phyloP scores from a whole-genome alignment of 2,888 invertebrate species.

The Ophonus ardosiacus region DNA sequence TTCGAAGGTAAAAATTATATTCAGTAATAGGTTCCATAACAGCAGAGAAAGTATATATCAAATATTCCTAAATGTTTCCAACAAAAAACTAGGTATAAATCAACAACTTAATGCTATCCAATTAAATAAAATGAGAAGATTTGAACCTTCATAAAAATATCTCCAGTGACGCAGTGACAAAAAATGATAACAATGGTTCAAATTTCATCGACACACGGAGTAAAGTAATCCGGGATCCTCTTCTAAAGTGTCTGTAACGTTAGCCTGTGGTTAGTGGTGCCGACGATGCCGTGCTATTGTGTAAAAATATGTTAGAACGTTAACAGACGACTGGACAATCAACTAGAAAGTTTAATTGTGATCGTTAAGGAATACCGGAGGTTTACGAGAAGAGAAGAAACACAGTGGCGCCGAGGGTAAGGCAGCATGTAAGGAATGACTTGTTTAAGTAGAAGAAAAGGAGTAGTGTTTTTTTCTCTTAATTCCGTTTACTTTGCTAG shows the following conservation, averaged over 20 bases:
- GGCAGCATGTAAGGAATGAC: background rate
- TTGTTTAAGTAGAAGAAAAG: no score
- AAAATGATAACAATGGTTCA: constrained; percentile 48
- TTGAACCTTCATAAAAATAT: constrained; percentile 43
- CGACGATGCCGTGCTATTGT: constrained; percentile 34
- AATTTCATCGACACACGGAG: constrained; percentile 46
- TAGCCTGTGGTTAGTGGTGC: constrained; percentile 31
- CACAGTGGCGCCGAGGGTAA: constrained; percentile 1
- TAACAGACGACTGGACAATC: constrained; percentile 53
- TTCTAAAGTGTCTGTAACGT: constrained; percentile 50
- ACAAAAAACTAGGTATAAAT: constrained; percentile 6
- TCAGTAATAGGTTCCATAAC: background rate
- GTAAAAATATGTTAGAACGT: constrained; percentile 47
- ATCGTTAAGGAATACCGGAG: constrained; percentile 61
- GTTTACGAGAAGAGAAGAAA: constrained; percentile 23
- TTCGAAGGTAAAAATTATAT: background rate
- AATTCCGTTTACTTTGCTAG: no score
- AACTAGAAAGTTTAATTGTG: constrained; percentile 66
- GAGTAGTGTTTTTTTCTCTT: no score
- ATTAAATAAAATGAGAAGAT: constrained; percentile 30
- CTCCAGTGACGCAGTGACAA: constrained; percentile 25
- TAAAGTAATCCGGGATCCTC: constrained; percentile 47
- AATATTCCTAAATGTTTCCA: background rate
- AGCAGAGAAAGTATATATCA: no score
- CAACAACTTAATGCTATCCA: constrained; percentile 31